These are phyloP conservation scores for Acanthacorydalis orientalis DNA, from an alignment of 2,888 invertebrate genomes.

Conservation along the genomic window DNA sequence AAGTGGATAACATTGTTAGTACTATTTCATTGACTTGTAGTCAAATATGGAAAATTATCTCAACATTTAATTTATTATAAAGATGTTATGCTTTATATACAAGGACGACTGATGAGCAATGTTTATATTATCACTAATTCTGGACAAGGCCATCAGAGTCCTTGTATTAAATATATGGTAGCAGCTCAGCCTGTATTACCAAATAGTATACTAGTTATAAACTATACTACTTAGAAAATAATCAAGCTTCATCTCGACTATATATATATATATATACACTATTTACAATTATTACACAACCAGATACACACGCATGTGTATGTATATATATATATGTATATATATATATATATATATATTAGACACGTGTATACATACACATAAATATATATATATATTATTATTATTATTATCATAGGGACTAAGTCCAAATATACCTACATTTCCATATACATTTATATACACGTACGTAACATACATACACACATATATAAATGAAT, in stretches of 20 bases:
- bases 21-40: no score
- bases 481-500: slow-evolving; percentile 6
- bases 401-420: background rate
- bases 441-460: background rate
- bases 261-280: no score
- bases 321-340: slow-evolving; percentile 1
- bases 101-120: no score
- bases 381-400: slow-evolving; percentile 2
- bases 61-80: no score
- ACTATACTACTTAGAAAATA: slow-evolving; percentile 36
- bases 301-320: background rate
- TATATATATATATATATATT: background rate
- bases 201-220: slow-evolving; percentile 41
- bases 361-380: background rate
- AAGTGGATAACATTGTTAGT: no score
- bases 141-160: no score
- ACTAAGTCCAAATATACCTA: background rate
- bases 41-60: no score
- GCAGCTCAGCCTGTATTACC: slow-evolving; percentile 18
- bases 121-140: no score
- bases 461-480: background rate
- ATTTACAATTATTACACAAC: no score
- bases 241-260: slow-evolving; percentile 32
- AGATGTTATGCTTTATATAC: no score
- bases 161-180: background rate